Evolutionary conservation across 2,888 invertebrate genomes (phyloP).

Genomic region (Cheilosia grossa): DNA sequence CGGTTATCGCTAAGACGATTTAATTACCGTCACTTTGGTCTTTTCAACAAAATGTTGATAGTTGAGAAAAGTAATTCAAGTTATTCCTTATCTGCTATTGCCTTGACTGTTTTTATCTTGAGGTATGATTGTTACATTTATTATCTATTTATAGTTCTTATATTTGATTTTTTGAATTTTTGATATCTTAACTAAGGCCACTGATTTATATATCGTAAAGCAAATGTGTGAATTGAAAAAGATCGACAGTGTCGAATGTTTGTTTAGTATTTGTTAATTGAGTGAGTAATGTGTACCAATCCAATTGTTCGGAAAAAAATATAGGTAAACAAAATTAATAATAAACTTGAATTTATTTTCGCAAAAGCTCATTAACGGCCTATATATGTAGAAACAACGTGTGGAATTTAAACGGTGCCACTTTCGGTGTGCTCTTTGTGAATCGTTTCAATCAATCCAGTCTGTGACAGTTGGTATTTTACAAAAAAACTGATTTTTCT

Average conservation of each 20-base stretch:
- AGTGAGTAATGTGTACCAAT: constrained; percentile 16
- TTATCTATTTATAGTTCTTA: constrained; percentile 6
- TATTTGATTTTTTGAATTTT: neutral
- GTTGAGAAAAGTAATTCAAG: constrained; percentile 12
- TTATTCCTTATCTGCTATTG: constrained; percentile 22
- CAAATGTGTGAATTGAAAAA: constrained; percentile 56
- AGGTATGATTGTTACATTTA: constrained; percentile 32
- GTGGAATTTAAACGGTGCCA: too few species aligned
- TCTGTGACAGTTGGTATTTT: too few species aligned
- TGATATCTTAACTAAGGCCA: constrained; percentile 10
- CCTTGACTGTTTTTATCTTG: constrained; percentile 29
- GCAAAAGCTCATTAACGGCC: too few species aligned
- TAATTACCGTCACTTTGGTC: neutral
- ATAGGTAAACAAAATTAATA: too few species aligned
- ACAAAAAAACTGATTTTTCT: too few species aligned
- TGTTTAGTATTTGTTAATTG: constrained; percentile 44
- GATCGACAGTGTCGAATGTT: constrained; percentile 35
- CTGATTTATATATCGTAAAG: neutral
- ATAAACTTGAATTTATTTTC: too few species aligned
- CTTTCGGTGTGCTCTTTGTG: too few species aligned
- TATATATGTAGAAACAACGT: too few species aligned
- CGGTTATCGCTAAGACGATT: constrained; percentile 17
- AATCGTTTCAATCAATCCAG: too few species aligned
- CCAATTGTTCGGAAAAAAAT: neutral
- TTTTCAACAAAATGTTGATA: constrained; percentile 2